Conservation (phyloP, 2,888 invertebrate genomes). For the Norana najaformis region DNA sequence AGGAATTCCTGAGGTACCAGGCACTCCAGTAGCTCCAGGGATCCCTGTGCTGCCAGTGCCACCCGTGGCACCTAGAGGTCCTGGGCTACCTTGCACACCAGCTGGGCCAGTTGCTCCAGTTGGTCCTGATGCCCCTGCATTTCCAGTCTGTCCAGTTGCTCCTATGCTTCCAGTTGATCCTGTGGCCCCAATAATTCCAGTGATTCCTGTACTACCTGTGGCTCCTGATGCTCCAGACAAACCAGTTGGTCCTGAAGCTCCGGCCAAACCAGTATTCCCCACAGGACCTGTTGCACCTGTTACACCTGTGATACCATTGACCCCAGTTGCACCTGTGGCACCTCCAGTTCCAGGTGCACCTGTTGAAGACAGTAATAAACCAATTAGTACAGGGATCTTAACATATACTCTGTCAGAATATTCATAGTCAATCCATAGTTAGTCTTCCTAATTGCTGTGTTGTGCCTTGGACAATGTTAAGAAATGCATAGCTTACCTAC, state of each 20-base stretch:
- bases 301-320: slow-evolving; percentile 19
- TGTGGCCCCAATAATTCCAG: background rate
- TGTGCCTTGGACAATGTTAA: no score
- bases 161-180: slow-evolving; percentile 26
- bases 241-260: slow-evolving; percentile 27
- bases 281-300: slow-evolving; percentile 9
- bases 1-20: slow-evolving; percentile 38
- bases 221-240: slow-evolving; percentile 22
- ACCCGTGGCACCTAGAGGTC: slow-evolving; percentile 24
- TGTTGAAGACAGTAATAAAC: slow-evolving; percentile 43
- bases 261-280: slow-evolving; percentile 9
- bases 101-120: slow-evolving; percentile 23
- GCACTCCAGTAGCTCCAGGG: slow-evolving; percentile 31
- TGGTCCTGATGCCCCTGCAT: background rate
- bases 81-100: background rate
- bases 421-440: background rate
- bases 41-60: slow-evolving; percentile 10
- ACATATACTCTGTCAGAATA: background rate
- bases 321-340: slow-evolving; percentile 9
- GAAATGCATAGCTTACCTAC: no score
- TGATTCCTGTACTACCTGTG: background rate
- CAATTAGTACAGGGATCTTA: background rate
- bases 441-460: background rate
- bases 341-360: slow-evolving; percentile 31
- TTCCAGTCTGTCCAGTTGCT: slow-evolving; percentile 16